Evolutionary conservation across 2,888 invertebrate species (phyloP), one percentile per base, ranked within the genome.

Genomic region (Amaurobius ferox): DNA sequence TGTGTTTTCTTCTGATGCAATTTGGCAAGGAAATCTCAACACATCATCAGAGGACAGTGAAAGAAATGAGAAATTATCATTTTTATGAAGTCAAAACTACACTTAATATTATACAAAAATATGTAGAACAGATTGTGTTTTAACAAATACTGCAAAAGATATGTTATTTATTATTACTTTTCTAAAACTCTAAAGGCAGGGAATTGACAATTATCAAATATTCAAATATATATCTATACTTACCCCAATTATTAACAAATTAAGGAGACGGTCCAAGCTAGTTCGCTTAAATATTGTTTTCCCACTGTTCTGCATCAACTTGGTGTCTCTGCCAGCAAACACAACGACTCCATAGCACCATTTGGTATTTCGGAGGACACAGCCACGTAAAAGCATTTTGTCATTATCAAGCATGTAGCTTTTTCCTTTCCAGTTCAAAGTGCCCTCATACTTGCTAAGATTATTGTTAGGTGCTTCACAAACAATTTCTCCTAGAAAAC

Each of bases 251-350:
- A 99, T 99, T 92, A 99, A 95, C 93, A 98, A 95, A 94, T 99
- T 99, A 92, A 99, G 95, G 92, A 99, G 95, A 92, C 98, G 95
- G 94, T 99, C 99, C 92, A 99, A 98, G 92, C 97, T 97, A 90
- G 99, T 99, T 92, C 99, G 95, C 93, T 99, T 99, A 93, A 99
- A 99, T 93, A 97, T 97, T 89, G 98, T 97, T 93, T 98, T 98
- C 90, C 99, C 99, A 91, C 98, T 98, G 93, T 99, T 99, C 94
- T 98, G 98, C 99, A 99, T 99, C 87, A 99, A 94, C 92, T 99
- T 99, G 90, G 99, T 98, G 93, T 99, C 99, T 92, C 96, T 96
- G 90, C 99, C 99, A 90, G 99, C 99, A 93, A 99, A 99, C 91
- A 99, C 95, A 88, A 99, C 98, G 88, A 98, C 95, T 88, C 96